Percentiles rank a stretch among this genome's conserved stretches.
Evolutionary conservation across 2,797 vertebrate genomes (phyloP).

Genomic region (Echiichthys vipera): DNA sequence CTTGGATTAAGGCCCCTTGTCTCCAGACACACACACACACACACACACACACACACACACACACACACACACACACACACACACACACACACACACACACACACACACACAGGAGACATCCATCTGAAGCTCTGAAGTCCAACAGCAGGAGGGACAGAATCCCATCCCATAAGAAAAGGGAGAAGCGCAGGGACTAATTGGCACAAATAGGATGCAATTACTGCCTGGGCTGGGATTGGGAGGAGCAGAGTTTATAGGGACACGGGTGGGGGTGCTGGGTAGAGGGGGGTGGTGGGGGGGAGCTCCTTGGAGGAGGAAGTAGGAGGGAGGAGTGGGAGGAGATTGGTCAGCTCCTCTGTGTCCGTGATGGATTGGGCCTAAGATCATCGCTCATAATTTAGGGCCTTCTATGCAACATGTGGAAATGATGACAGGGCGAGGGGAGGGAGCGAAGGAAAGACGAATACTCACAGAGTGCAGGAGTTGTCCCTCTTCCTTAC

Average conservation of each 20-base stretch:
- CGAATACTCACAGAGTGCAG: constrained; percentile 12
- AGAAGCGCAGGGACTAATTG: constrained; percentile 83
- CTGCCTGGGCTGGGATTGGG: constrained; percentile 77
- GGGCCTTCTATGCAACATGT: constrained; percentile 52
- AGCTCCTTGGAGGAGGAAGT: constrained; percentile 53
- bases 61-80: constrained; percentile 41
- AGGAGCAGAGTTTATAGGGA: constrained; percentile 74
- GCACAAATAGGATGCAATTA: constrained; percentile 87
- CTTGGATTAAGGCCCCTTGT: constrained; percentile 78
- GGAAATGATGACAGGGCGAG: constrained; percentile 48
- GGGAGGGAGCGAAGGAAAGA: constrained; percentile 12
- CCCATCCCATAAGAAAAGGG: constrained; percentile 77
- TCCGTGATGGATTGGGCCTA: constrained; percentile 64
- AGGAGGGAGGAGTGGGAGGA: constrained; percentile 61
- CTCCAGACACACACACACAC: constrained; percentile 25
- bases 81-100: constrained; percentile 44
- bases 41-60: constrained; percentile 7
- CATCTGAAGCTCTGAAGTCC: constrained; percentile 56
- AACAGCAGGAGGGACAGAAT: constrained; percentile 80
- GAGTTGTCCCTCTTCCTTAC: constrained; percentile 19
- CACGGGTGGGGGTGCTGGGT: constrained; percentile 35
- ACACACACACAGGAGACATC: constrained; percentile 46
- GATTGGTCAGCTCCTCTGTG: constrained; percentile 63
- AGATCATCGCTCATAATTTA: constrained; percentile 60
- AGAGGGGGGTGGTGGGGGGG: neutral